Evolutionary conservation across 2,797 vertebrate species (phyloP), one percentile per base, ranked within the genome.

Genomic region (Clarias fuscus): DNA sequence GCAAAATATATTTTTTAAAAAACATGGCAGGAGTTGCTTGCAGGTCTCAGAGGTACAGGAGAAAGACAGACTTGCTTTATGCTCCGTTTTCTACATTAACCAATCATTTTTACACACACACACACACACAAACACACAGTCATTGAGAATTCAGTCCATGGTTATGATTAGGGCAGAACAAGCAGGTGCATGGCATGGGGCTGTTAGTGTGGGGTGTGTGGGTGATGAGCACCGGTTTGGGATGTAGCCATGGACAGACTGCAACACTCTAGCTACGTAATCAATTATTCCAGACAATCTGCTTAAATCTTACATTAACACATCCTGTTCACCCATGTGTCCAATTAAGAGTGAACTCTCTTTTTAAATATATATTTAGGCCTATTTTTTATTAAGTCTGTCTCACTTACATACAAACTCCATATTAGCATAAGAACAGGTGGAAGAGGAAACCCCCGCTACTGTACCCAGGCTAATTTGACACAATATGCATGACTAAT

Each of bases 401-500:
- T 8, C 68, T 82, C 64, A 82, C 64, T 56, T 33, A 22, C 43
- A 22, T 22, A 17, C 61, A 77, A 85, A 58, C 30, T 67, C 27
- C 15, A 64, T 77, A 67, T 58, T 65, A 85, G 62, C 72, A 65
- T 33, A 53, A 64, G 61, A 85, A 56, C 84, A 85, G 72, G 84
- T 85, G 84, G 84, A 85, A 43, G 27, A 85, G 73, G 84, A 77
- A 85, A 85, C 84, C 84, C 84, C 84, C 84, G 62, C 84, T 40
- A 85, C 84, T 85, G 84, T 85, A 85, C 61, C 30, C 15, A 67
- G 84, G 61, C 73, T 85, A 67, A 85, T 85, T 85, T 85, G 84
- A 85, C 84, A 85, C 84, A 77, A 76, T 85, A 85, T 77, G 73
- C 84, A 85, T 77, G 84, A 86, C 85, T 81, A 86, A 86, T 86